Evolutionary conservation across 2,888 invertebrate genomes (phyloP).

Genomic region (Acleris sparsana): DNA sequence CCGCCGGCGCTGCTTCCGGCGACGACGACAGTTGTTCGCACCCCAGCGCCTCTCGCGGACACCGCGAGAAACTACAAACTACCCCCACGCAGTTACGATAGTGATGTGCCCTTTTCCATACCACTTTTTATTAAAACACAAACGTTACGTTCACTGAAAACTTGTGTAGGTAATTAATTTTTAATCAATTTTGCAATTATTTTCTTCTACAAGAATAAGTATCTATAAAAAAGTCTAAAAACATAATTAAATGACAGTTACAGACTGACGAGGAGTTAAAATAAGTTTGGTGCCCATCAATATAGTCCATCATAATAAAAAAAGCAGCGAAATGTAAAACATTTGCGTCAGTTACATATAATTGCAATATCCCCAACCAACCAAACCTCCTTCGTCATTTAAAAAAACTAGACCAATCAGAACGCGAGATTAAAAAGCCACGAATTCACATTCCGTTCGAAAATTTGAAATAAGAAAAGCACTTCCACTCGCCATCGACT

Average conservation of each 20-base stretch:
- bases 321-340: background rate
- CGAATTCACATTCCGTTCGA: slow-evolving; percentile 29
- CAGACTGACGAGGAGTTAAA: no score
- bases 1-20: slow-evolving; percentile 76
- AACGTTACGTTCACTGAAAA: background rate
- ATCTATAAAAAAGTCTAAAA: no score
- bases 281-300: no score
- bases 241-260: no score
- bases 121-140: no score
- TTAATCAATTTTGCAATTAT: no score
- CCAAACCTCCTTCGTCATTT: background rate
- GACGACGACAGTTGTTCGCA: slow-evolving; percentile 75
- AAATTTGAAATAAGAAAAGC: slow-evolving; percentile 74
- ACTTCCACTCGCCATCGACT: slow-evolving; percentile 76
- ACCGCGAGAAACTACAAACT: slow-evolving; percentile 58
- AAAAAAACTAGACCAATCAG: slow-evolving; percentile 40
- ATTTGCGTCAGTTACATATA: background rate
- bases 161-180: background rate
- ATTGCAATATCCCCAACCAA: background rate
- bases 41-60: slow-evolving; percentile 77
- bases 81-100: slow-evolving; percentile 23
- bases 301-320: no score
- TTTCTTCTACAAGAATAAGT: no score
- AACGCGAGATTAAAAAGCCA: slow-evolving; percentile 57
- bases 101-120: slow-evolving; percentile 14